These are phyloP conservation scores for Hydropsyche betteni DNA, from an alignment of 2,888 invertebrate species.

Conservation along the genomic window DNA sequence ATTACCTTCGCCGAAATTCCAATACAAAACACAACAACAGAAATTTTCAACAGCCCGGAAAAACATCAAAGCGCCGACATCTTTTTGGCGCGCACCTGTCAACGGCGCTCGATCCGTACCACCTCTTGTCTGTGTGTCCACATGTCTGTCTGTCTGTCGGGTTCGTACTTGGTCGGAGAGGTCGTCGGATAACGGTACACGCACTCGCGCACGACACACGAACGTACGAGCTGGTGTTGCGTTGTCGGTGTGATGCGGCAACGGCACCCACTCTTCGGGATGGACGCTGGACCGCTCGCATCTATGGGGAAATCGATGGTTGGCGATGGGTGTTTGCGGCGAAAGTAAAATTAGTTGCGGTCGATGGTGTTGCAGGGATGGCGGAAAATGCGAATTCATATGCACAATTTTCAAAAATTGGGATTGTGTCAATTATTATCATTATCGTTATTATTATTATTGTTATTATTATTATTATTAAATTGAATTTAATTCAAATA, in stretches of 20 bases:
- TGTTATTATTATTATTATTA: too few relatives aligned
- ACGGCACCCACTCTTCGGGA: slow-evolving; percentile 18
- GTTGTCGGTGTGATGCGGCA: slow-evolving; percentile 2
- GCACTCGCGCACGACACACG: not conserved
- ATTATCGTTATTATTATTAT: too few relatives aligned
- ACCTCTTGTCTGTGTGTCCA: too few relatives aligned
- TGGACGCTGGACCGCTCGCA: slow-evolving; percentile 12
- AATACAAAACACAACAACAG: not conserved
- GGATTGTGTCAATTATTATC: too few relatives aligned
- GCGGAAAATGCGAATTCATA: too few relatives aligned
- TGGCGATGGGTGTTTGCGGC: not conserved
- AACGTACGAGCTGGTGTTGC: not conserved
- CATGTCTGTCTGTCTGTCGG: too few relatives aligned
- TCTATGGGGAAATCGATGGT: slow-evolving; percentile 1
- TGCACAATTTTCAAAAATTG: too few relatives aligned
- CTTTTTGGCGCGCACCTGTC: slow-evolving; percentile 27
- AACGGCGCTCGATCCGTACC: too few relatives aligned
- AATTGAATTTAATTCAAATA: too few relatives aligned
- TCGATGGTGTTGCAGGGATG: too few relatives aligned
- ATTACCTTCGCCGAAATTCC: too few relatives aligned
- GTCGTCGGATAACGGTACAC: slow-evolving; percentile 41
- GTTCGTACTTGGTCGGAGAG: slow-evolving; percentile 22
- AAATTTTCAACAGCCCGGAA: not conserved
- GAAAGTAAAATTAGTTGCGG: slow-evolving; percentile 13
- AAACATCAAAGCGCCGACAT: slow-evolving; percentile 5